These are phyloP conservation scores for Hylyphantes graminicola DNA, from an alignment of 1,140 invertebrate genomes.

Conservation along the genomic window DNA sequence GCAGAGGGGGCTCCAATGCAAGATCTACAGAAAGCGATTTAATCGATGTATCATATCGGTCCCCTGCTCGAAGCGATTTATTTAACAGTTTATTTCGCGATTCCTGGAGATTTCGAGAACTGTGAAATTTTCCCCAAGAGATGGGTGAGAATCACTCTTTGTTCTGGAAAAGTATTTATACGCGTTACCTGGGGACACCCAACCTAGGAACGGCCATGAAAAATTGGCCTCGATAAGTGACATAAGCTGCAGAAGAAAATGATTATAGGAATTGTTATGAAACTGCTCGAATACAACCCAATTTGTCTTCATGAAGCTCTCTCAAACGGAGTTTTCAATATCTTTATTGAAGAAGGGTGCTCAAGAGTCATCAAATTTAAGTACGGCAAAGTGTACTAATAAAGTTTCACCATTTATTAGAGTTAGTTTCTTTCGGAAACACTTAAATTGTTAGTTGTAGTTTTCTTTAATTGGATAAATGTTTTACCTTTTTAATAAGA, in stretches of 20 bases:
- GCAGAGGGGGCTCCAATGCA: conserved; percentile 19
- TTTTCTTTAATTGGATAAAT: no score
- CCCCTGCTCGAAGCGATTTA: conserved; percentile 48
- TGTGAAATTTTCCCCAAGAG: conserved; percentile 47
- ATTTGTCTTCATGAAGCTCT: background rate
- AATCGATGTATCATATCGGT: conserved; percentile 55
- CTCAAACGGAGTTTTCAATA: background rate
- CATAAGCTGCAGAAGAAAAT: conserved; percentile 27
- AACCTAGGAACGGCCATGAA: conserved; percentile 17
- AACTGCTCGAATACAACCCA: background rate
- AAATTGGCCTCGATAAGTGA: conserved; percentile 32
- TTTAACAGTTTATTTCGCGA: conserved; percentile 55
- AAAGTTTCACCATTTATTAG: no score
- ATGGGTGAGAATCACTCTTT: conserved; percentile 18
- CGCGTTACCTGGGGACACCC: conserved; percentile 7
- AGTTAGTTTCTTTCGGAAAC: no score
- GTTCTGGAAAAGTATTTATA: conserved; percentile 32
- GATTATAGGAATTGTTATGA: conserved; percentile 1
- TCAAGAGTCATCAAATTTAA: no score
- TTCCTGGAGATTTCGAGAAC: conserved; percentile 42
- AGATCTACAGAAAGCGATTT: conserved; percentile 49
- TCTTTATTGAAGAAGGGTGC: no score
- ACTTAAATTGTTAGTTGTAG: no score
- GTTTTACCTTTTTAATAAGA: no score
- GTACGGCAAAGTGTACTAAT: no score